Percentiles rank a stretch among this genome's conserved stretches.
Conservation (phyloP, 2,888 invertebrate species). For the Phortica magna region DNA sequence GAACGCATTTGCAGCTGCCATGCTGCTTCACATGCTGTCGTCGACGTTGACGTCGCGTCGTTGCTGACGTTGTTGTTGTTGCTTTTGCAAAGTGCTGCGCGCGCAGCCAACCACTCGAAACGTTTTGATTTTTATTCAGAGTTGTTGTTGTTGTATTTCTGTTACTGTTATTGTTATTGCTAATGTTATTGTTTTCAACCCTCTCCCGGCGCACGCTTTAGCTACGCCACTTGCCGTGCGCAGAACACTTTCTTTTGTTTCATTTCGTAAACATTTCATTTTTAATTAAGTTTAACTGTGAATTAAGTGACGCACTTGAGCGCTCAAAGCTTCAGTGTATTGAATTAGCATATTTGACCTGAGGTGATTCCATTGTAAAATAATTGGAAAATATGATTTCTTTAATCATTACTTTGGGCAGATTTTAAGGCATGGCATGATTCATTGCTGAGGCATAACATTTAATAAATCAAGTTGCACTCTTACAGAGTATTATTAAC, state of each 20-base stretch:
- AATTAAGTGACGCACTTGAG: background rate
- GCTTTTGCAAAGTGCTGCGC: conserved; percentile 20
- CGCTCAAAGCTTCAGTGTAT: background rate
- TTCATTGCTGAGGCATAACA: too few relatives aligned
- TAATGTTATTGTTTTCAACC: background rate
- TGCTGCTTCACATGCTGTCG: background rate
- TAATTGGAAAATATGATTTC: background rate
- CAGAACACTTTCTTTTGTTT: conserved; percentile 17
- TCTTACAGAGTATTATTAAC: too few relatives aligned
- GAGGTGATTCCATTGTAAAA: background rate
- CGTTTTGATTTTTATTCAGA: conserved; percentile 8
- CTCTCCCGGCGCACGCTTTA: background rate
- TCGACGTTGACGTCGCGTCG: background rate
- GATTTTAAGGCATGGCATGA: too few relatives aligned
- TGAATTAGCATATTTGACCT: background rate
- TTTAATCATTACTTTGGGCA: too few relatives aligned
- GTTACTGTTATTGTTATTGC: background rate
- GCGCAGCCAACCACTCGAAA: conserved; percentile 25
- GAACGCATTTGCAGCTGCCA: conserved; percentile 16
- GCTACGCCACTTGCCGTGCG: conserved; percentile 11
- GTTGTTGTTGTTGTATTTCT: background rate
- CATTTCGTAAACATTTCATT: background rate
- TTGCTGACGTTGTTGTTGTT: background rate
- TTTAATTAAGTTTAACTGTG: conserved; percentile 22
- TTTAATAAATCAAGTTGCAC: too few relatives aligned